phyloP scores from a whole-genome alignment of 2,888 invertebrate genomes.

The Heterodera filipjevi region DNA sequence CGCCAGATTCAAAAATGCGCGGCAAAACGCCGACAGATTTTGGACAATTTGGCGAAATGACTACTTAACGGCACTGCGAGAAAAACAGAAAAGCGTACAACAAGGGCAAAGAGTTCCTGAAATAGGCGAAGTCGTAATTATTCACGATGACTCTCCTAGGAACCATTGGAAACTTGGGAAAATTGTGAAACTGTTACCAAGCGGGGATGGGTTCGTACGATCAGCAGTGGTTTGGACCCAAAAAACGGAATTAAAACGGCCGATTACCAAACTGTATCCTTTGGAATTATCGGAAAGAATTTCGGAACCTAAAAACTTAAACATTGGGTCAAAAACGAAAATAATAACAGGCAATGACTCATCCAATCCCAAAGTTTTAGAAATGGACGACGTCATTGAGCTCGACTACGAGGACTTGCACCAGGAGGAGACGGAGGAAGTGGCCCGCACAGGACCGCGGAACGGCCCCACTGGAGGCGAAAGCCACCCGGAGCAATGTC shows the following conservation, averaged over 20 bases:
- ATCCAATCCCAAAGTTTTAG: background rate
- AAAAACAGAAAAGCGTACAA: conserved; percentile 19
- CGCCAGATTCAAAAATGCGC: background rate
- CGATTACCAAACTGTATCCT: conserved; percentile 2
- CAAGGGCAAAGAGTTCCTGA: background rate
- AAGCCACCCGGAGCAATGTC: background rate
- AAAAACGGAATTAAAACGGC: background rate
- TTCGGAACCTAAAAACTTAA: background rate
- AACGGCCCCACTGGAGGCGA: background rate
- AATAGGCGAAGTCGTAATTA: conserved; percentile 25
- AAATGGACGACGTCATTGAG: background rate
- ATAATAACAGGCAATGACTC: background rate
- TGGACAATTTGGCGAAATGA: conserved; percentile 22
- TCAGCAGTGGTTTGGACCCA: background rate
- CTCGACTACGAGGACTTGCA: background rate
- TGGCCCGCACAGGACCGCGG: background rate
- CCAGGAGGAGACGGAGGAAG: background rate
- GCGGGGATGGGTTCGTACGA: background rate
- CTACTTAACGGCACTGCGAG: conserved; percentile 22
- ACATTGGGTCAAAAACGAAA: background rate
- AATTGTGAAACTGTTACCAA: background rate
- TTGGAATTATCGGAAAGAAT: background rate
- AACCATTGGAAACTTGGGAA: conserved; percentile 14
- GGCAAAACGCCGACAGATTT: background rate
- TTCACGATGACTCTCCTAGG: conserved; percentile 6